Evolutionary conservation across 1,140 invertebrate species (phyloP), one percentile per base, ranked within the genome.

Genomic region (Magallana gigas): DNA sequence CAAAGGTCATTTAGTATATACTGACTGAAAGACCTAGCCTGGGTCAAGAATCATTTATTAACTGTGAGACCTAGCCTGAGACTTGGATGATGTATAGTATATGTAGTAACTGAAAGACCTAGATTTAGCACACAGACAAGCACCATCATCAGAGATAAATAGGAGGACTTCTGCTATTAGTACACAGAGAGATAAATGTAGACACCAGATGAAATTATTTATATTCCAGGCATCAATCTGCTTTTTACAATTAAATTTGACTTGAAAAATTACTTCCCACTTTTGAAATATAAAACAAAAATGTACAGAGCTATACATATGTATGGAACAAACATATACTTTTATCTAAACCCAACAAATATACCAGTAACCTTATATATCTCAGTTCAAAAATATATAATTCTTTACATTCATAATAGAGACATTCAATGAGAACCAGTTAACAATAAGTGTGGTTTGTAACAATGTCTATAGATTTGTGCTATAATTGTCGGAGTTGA

Each of bases 401-500:
- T 29, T 76, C 23, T 76, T 12, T 29, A 12, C 23, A 76, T 12
- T 9, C 68, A 29, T 29, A 76, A 29, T 9, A 29, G 8, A 71
- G 36, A 76, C 14, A 76, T 5, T 29, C 23, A 76, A 29, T 11
- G 14, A 2, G 3, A 12, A 76, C 36, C 11, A 36, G 23, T 29
- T 64, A 64, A 64, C 60, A 16, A 64, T 64, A n/a, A 48, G 36
- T 1, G 8, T 64, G 60, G 8, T 16, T 18, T 18, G 18, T 64
- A 16, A 64, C 5, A 5, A 64, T 29, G 68, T 29, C 56, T 83
- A 92, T 68, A 92, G 88, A 89, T 92, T 90, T 23, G 92, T 92
- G 76, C 91, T 92, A 85, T 86, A 90, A 68, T 84, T 91, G 85
- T 92, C 92, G 12, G 91, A 89, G 81, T 91, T 91, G 8, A 90